Base-by-base conservation (phyloP, 2,113 vertebrate species). In the Sorex fumeus region DNA sequence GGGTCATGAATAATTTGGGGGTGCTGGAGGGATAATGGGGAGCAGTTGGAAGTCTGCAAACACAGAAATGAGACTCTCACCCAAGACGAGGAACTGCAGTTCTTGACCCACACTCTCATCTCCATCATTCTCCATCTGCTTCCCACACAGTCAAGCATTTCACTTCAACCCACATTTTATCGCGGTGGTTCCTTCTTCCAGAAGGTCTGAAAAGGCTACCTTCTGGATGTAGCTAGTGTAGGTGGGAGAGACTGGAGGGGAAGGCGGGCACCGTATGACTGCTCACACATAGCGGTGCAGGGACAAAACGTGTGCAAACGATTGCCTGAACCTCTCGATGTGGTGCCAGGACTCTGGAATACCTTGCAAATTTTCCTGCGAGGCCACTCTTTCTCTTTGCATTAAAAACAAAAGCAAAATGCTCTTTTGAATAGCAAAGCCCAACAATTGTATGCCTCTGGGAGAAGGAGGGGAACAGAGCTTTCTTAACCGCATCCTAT, bases 1-100 rank as follows among this genome's bases (percentile, higher is more conserved):
- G 50, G 32, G 79, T 92, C 83, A 18, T 78, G 83, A 86, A 71
- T 47, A 67, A 70, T 67, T 28, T 36, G 47, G 28, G 13, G n/a
- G 21, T 60, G 57, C 57, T 19, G 57, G 57, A 60, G 43, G 8
- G 50, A 78, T 47, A 62, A 30, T 3, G 40, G 62, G 10, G 28
- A 69, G 86, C 40, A 84, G 67, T 60, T 28, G 18, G 1, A 9
- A 66, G 64, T 67, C 57, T 81, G 79, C 79, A 27, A 9, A 23
- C 60, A 19, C 62, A 16, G 9, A 53, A 81, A 74, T 8, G n/a
- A 82, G 15, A 32, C 19, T 28, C 43, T 30, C 32, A 45, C 53
- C 3, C 21, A 6, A 21, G 36, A 43, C 34, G 0, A 0, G 32
- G 60, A 40, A 86, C 21, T 4, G 45, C 25, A n/a, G 18, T 89